phyloP scores from a whole-genome alignment of 1,140 invertebrate genomes.

The Cryptotermes secundus region DNA sequence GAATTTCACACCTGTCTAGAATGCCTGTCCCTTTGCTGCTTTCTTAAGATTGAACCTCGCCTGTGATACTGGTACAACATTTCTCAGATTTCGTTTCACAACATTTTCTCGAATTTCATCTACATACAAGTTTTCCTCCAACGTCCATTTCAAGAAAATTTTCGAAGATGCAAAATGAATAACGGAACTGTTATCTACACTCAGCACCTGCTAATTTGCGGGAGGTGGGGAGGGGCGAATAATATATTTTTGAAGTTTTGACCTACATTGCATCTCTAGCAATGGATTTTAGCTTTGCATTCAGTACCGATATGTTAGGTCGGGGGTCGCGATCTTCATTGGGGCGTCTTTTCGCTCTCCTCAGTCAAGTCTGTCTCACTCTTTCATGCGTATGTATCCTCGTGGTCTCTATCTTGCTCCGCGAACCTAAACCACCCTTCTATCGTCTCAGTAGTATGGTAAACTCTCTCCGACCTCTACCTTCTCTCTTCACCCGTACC shows the following conservation, averaged over 20 bases:
- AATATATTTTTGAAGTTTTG: not conserved
- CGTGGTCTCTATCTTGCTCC: not conserved
- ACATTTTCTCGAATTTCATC: no score
- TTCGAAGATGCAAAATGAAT: no score
- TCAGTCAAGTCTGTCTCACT: not conserved
- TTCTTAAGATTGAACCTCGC: no score
- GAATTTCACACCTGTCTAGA: no score
- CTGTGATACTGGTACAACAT: no score
- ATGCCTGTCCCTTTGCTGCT: no score
- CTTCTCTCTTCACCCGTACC: not conserved
- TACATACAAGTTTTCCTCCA: no score
- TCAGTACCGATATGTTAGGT: not conserved
- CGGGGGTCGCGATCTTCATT: not conserved
- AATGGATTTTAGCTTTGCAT: not conserved
- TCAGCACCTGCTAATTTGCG: no score
- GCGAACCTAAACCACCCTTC: not conserved
- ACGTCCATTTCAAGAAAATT: no score
- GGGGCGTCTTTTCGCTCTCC: not conserved
- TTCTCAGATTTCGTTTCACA: no score
- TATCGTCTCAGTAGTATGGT: conserved; percentile 17
- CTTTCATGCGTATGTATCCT: not conserved
- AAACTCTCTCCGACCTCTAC: conserved; percentile 13
- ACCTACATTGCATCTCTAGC: not conserved
- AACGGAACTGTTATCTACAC: no score
- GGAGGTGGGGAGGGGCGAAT: no score